Conservation (phyloP, 2,888 invertebrate species). For the Eledone cirrhosa region DNA sequence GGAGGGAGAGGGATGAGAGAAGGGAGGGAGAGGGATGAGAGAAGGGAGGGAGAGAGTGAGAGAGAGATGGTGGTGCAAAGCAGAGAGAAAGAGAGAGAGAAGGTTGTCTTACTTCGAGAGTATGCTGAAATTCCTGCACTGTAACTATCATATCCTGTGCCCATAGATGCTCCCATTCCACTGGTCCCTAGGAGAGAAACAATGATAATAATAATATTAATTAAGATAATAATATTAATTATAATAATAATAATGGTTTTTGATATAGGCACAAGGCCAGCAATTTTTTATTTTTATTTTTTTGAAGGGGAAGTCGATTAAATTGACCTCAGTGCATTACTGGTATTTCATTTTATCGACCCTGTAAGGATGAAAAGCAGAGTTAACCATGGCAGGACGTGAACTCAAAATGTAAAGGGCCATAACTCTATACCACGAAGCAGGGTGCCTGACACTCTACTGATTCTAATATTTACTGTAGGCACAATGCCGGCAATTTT, state of each 20-base stretch:
- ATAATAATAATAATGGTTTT: neutral
- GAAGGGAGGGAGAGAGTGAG: neutral
- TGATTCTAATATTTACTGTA: too few relatives aligned
- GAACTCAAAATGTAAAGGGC: too few relatives aligned
- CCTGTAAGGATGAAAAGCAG: too few relatives aligned
- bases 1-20: too few relatives aligned
- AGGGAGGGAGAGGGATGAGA: neutral
- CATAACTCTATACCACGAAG: too few relatives aligned
- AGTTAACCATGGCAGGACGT: too few relatives aligned
- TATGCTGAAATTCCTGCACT: constrained; percentile 16
- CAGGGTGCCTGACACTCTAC: too few relatives aligned
- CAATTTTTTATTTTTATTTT: neutral
- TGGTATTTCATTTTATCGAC: too few relatives aligned
- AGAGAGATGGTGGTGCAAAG: neutral
- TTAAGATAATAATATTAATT: neutral
- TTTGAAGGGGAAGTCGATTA: neutral
- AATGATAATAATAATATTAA: neutral
- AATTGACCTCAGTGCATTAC: too few relatives aligned
- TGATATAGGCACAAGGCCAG: neutral
- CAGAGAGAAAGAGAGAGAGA: neutral
- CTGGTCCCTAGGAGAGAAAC: constrained; percentile 5
- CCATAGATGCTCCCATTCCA: constrained; percentile 29
- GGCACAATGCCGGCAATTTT: too few relatives aligned
- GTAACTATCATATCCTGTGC: constrained; percentile 18
- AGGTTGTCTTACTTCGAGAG: constrained; percentile 24